phyloP scores from a whole-genome alignment of 2,113 vertebrate species.

The Notarius lentiginosus region DNA sequence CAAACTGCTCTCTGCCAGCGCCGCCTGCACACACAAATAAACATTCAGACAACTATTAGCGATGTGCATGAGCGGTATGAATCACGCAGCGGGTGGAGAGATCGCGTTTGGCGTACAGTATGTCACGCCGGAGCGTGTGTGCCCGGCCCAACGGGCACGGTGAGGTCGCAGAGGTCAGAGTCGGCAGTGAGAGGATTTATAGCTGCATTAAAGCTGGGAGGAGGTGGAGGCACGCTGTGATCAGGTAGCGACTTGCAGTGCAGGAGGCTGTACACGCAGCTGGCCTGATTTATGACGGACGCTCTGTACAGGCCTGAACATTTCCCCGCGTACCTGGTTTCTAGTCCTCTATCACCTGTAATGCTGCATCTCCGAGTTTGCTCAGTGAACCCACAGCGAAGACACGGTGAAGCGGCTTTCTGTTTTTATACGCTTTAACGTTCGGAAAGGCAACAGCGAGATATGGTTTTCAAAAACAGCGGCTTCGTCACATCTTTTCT shows the following conservation, averaged over 20 bases:
- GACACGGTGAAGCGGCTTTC: not conserved
- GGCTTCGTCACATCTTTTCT: not conserved
- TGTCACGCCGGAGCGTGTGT: not conserved
- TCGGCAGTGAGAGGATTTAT: conserved; percentile 19
- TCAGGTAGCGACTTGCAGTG: conserved; percentile 32
- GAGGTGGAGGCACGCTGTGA: not conserved
- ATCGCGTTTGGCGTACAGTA: not conserved
- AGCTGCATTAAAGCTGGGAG: conserved; percentile 2
- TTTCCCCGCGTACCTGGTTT: not conserved
- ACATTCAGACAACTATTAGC: conserved; percentile 23
- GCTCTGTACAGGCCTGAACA: conserved; percentile 21
- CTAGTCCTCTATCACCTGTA: not conserved
- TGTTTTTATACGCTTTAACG: too few species aligned
- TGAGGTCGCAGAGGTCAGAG: not conserved
- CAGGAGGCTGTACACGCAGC: not conserved
- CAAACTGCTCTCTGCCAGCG: conserved; percentile 93
- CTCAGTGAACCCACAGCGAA: too few species aligned
- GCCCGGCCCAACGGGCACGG: not conserved
- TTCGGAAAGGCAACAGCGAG: not conserved
- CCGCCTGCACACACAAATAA: conserved; percentile 61
- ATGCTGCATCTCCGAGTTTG: not conserved
- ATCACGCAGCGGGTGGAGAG: not conserved
- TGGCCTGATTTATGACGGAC: conserved; percentile 12
- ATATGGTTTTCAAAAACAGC: not conserved
- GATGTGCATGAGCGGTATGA: not conserved